Conservation (phyloP, 2,888 invertebrate species). For the Furcula furcula region DNA sequence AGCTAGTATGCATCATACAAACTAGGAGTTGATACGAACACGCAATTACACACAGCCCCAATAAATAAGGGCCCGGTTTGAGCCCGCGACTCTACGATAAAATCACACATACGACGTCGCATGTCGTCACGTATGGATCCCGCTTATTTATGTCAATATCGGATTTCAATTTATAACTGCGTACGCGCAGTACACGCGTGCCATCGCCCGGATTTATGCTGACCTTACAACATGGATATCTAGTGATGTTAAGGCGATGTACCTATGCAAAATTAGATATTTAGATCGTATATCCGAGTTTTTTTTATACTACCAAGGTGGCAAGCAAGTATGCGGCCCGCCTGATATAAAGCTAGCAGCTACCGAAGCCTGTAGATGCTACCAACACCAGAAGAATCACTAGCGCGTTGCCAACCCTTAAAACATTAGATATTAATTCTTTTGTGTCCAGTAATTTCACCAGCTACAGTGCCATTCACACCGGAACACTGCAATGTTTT, state of each 20-base stretch:
- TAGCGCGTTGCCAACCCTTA: too few species aligned
- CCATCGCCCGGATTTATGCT: slow-evolving; percentile 19
- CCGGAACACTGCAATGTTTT: too few species aligned
- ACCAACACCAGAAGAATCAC: too few species aligned
- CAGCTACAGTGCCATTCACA: too few species aligned
- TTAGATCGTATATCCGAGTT: too few species aligned
- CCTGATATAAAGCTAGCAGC: too few species aligned
- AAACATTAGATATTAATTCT: too few species aligned
- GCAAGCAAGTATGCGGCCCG: too few species aligned
- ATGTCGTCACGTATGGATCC: slow-evolving; percentile 64
- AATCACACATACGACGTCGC: slow-evolving; percentile 51
- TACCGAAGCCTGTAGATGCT: too few species aligned
- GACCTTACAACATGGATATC: slow-evolving; percentile 18
- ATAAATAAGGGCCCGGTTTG: slow-evolving; percentile 52
- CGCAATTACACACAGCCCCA: slow-evolving; percentile 44
- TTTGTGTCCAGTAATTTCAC: too few species aligned
- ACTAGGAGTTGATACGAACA: slow-evolving; percentile 13
- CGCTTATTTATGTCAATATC: slow-evolving; percentile 70
- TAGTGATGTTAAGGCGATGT: not conserved
- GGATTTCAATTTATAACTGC: slow-evolving; percentile 64
- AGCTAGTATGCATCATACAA: slow-evolving; percentile 2
- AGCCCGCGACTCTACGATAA: slow-evolving; percentile 36
- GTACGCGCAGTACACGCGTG: slow-evolving; percentile 12
- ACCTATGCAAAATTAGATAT: too few species aligned
- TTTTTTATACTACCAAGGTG: too few species aligned